These are phyloP conservation scores for Eupsittula cactorum DNA, from an alignment of 2,113 vertebrate species.

Conservation along the genomic window DNA sequence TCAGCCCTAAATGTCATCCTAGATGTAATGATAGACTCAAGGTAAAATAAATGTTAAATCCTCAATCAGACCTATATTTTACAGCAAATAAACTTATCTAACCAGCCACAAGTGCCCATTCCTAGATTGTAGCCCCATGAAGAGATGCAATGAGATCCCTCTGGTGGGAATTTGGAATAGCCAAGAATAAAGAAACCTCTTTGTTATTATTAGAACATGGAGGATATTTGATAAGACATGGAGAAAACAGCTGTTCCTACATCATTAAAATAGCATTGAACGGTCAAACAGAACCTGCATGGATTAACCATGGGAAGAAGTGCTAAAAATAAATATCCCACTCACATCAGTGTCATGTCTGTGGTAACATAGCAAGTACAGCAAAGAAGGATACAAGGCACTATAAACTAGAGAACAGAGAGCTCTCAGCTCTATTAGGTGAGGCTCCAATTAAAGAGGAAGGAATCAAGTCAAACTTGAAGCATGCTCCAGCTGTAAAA, in stretches of 20 bases:
- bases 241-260: conserved; percentile 51
- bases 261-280: conserved; percentile 15
- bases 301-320: conserved; percentile 25
- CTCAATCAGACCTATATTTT: neutral
- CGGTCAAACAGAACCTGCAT: neutral
- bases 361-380: neutral
- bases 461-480: neutral
- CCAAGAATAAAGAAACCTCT: conserved; percentile 11
- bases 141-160: neutral
- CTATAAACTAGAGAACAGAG: neutral
- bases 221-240: conserved; percentile 49
- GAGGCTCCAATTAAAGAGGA: neutral
- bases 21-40: neutral
- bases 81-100: neutral
- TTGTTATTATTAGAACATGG: conserved; percentile 47
- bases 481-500: neutral
- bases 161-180: neutral
- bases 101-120: neutral
- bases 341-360: neutral
- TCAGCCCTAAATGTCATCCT: neutral
- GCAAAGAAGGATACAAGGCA: neutral
- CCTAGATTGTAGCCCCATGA: conserved; percentile 35
- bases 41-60: neutral
- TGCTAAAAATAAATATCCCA: conserved; percentile 24
- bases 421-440: neutral